Evolutionary conservation across 2,113 vertebrate genomes (phyloP).

Genomic region (Parotia lawesii): DNA sequence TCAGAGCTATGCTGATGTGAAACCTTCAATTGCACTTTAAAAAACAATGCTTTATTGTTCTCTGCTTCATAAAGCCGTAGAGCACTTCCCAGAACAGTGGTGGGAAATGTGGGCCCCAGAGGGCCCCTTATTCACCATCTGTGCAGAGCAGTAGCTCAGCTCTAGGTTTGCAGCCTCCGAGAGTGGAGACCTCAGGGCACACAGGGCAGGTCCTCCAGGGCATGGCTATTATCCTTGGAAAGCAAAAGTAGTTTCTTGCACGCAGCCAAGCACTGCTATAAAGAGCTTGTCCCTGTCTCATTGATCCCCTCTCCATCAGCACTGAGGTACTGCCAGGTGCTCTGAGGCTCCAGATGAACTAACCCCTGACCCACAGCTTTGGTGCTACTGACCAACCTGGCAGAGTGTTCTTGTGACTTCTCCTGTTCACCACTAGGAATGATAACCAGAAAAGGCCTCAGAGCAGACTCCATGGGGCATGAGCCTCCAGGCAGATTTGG

Average conservation of each 20-base stretch:
- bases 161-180: not conserved
- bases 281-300: not conserved
- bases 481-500: not conserved
- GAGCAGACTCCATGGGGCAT: fast-evolving
- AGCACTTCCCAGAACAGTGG: not conserved
- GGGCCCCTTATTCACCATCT: not conserved
- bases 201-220: not conserved
- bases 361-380: not conserved
- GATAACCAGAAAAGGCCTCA: not conserved
- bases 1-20: not conserved
- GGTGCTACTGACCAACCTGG: not conserved
- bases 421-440: not conserved
- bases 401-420: not conserved
- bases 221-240: not conserved
- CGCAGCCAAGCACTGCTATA: not conserved
- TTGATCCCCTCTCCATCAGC: not conserved
- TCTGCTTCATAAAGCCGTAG: not conserved
- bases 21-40: not conserved
- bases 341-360: not conserved
- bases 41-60: not conserved
- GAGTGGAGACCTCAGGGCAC: not conserved
- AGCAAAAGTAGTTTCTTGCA: not conserved
- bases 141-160: not conserved
- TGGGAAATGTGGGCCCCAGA: not conserved
- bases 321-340: not conserved